These are phyloP conservation scores for Mellilla xanthometata DNA, from an alignment of 2,888 invertebrate species.

Conservation along the genomic window DNA sequence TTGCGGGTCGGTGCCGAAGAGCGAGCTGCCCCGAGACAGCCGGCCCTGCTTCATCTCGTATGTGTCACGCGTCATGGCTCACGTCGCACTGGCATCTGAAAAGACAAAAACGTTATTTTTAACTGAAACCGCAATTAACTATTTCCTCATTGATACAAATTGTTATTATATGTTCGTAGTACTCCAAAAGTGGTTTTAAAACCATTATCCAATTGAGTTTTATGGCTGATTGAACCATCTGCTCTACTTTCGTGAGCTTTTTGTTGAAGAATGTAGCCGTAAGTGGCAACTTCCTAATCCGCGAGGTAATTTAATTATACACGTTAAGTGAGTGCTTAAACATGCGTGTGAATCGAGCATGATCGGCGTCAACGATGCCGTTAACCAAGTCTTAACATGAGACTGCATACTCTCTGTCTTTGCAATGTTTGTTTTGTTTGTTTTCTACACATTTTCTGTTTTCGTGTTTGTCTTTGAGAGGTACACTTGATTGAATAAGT, in stretches of 20 bases:
- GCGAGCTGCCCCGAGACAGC: slow-evolving; percentile 65
- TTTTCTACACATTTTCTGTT: not conserved
- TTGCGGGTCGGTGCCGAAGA: slow-evolving; percentile 74
- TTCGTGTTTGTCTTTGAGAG: not conserved
- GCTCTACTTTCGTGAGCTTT: slow-evolving; percentile 34
- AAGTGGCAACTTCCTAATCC: slow-evolving; percentile 39
- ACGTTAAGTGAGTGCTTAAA: slow-evolving; percentile 53
- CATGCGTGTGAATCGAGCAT: slow-evolving; percentile 58
- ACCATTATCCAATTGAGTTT: slow-evolving; percentile 58
- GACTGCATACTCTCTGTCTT: not conserved
- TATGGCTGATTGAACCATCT: slow-evolving; percentile 50
- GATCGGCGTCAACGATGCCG: slow-evolving; percentile 37
- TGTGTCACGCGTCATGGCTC: slow-evolving; percentile 67
- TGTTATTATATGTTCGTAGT: slow-evolving; percentile 46
- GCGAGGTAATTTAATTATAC: slow-evolving; percentile 54
- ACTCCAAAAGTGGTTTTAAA: slow-evolving; percentile 45
- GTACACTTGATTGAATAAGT: not conserved
- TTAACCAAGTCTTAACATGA: slow-evolving; percentile 8
- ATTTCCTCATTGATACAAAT: slow-evolving; percentile 59
- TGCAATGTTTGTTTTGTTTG: too few relatives aligned
- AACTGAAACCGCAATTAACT: slow-evolving; percentile 33
- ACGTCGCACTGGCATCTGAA: slow-evolving; percentile 72
- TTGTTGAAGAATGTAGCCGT: slow-evolving; percentile 22
- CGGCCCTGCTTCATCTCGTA: slow-evolving; percentile 74
- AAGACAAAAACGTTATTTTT: slow-evolving; percentile 39